Evolutionary conservation across 2,113 vertebrate genomes (phyloP), one percentile per base, ranked within the genome.

Genomic region (Accipiter virgatus): DNA sequence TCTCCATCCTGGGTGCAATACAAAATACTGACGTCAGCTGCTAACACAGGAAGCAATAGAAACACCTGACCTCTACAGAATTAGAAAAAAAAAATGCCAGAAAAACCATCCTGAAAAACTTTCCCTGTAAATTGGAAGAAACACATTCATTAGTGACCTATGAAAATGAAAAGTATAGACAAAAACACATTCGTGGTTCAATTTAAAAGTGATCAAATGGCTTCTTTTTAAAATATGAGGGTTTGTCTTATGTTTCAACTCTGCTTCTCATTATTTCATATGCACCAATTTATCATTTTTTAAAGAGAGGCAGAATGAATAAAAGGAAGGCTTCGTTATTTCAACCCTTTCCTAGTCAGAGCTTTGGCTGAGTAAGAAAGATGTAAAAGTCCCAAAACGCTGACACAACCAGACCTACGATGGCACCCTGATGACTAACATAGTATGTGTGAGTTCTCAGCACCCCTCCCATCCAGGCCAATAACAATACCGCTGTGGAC

Each of bases 401-500:
- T 98, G 97, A 98, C 95, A 93, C 80, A 85, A 88, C 52, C 90
- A 77, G 78, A 95, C 67, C 67, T 92, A 55, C 90, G 47, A 73
- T 25, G 10, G 91, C 89, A 89, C 84, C 63, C 78, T 27, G 58
- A 84, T 98, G 97, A 98, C 93, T 98, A 95, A 98, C 40, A 68
- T 38, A 90, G 86, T 89, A 71, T 31, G n/a, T 87, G 94, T 81
- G 74, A 95, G 82, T 94, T 95, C 83, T 94, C 91, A 96, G 88
- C 81, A 93, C 91, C 93, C 96, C 97, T 97, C 96, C 97, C 95
- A 86, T 47, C 71, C 45, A 80, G 84, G 74, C 90, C 89, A 87
- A 61, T 88, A 96, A 93, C 94, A 96, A 93, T 91, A 86, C 81
- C 19, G 3, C 94, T 86, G 73, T 88, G 93, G 86, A 96, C 97